Evolutionary conservation across 1,140 invertebrate genomes (phyloP), one percentile per base, ranked within the genome.

Genomic region (Rhopalosiphum maidis): DNA sequence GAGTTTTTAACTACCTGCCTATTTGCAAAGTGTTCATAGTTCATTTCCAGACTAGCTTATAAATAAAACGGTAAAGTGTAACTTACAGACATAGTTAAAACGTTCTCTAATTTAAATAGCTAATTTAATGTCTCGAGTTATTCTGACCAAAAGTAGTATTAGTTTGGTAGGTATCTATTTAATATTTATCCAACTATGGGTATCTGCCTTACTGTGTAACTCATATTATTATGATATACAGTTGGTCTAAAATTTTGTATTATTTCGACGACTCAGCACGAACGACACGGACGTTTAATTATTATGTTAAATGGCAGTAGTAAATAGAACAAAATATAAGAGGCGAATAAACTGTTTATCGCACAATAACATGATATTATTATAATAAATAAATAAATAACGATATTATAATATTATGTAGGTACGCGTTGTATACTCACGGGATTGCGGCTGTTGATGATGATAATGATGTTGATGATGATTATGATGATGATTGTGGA

Each of bases 381-480:
- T 21, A 0, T 51, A 60, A 68, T 68, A n/a, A 8, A 68, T 68
- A 23, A 23, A 22, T 54, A 7, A 54, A 68, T n/a, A 9, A 60
- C 7, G 30, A 55, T 55, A 55, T 55, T 11, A 60, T 60, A 18
- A 51, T 4, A 18, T 51, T 18, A 21, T 15, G 18, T 3, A 18
- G 11, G 2, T 30, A 9, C n/a, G n/a, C 2, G 30, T 11, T 1
- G 9, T 5, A 15, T 43, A 93, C 91, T 93, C 77, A 93, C 91
- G 48, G 23, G 91, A 86, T 48, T 85, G 90, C 22, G 43, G n/a
- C 51, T 46, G 91, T 51, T 91, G 55, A 48, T 51, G 55, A 30
- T 77, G n/a, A 15, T 68, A 25, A 30, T 68, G 60, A 68, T 68
- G 30, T 15, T 68, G 60, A n/a, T 60, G 25, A 30, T 60, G 55